Percentiles rank a stretch among this genome's conserved stretches.
These are phyloP conservation scores for Zaprionus vittiger DNA, from an alignment of 1,140 invertebrate genomes.

Conservation along the genomic window DNA sequence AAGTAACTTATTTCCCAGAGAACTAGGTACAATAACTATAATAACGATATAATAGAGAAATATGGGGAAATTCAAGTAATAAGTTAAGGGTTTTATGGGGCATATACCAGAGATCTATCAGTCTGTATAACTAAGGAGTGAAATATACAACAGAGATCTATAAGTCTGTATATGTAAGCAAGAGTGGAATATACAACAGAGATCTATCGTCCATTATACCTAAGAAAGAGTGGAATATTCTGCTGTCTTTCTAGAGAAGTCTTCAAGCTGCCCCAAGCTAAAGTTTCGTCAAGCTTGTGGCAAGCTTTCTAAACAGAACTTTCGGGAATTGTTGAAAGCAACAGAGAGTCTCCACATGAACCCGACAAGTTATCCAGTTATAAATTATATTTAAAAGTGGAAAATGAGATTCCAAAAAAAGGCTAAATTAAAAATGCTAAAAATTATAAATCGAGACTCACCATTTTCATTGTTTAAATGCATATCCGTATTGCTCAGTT, in stretches of 20 bases:
- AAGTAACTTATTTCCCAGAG: no score
- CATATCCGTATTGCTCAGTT: constrained; percentile 64
- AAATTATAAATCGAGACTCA: constrained; percentile 32
- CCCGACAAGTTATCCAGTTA: not conserved
- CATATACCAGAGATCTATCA: no score
- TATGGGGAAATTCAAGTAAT: no score
- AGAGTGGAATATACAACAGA: no score
- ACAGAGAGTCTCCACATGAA: not conserved
- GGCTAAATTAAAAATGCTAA: not conserved
- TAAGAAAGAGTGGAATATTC: not conserved
- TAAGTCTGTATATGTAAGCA: no score
- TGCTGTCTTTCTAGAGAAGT: constrained; percentile 3
- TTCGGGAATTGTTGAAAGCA: constrained; percentile 41
- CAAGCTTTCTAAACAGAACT: constrained; percentile 59
- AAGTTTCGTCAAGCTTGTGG: constrained; percentile 1
- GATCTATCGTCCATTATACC: no score
- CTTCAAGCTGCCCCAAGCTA: constrained; percentile 10
- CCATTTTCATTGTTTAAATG: constrained; percentile 74
- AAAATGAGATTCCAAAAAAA: constrained; percentile 15
- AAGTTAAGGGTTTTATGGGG: no score
- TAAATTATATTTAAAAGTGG: constrained; percentile 7
- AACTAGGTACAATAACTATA: no score
- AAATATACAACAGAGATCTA: no score
- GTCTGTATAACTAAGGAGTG: no score
- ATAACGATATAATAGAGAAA: no score